Base-by-base conservation (phyloP, 2,888 invertebrate species). In the Trichopoda pennipes region DNA sequence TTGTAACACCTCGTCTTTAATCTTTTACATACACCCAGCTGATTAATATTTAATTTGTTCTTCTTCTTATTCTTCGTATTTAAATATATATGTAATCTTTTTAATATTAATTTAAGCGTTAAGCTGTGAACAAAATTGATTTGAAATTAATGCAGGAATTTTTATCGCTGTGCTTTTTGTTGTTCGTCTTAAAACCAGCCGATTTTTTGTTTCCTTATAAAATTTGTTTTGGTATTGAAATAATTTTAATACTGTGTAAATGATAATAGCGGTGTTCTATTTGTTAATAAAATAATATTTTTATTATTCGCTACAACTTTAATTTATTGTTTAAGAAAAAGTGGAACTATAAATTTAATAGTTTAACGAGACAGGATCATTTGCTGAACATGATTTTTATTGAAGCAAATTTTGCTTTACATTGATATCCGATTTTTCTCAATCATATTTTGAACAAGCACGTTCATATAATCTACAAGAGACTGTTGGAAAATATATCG, bases 121-220 rank as follows among this genome's bases (percentile, higher is more conserved):
- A 88, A 89, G 89, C 89, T 89, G 90, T 89, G 88, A 88, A 88
- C 87, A 88, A 89, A 89, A 89, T 89, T 89, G 89, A 89, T 89
- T 89, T 86, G 88, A 90, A 90, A 89, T 89, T 89, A 89, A 89
- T 89, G 89, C 89, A 89, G 87, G 89, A 90, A 90, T 90, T 88
- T 88, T 87, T 87, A 88, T 86, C 73, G 55, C 61, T 63, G 61
- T 23, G n/a, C 28, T 28, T 73, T 28, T 49, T 56, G n/a, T 87
- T 81, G 21, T 35, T 14, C 2, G 42, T 16, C 14, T 44, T 44
- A 44, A 44, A 44, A 38, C 38, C 4, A n/a, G 14, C 16, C 16
- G 42, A 44, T 12, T 16, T 42, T 44, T 1, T 44, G 16, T 44
- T n/a, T 6, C 4, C 38, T 28, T 1, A 12, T 12, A 38, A 6